Base-by-base conservation (phyloP, 2,113 vertebrate species). In the Paratilapia polleni region DNA sequence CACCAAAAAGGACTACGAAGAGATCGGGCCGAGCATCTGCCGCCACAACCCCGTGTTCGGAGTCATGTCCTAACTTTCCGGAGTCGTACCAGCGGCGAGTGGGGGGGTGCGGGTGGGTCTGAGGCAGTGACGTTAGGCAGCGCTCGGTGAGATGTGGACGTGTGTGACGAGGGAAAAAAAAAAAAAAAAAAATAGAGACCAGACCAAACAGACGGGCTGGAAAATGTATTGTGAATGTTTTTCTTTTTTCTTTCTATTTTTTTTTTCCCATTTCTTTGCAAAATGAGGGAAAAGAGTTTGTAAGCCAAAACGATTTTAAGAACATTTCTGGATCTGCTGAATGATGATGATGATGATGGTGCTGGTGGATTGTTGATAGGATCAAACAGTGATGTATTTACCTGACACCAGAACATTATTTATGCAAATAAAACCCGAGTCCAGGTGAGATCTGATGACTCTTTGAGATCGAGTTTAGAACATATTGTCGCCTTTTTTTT, bases 1-100 rank as follows among this genome's bases (percentile, higher is more conserved):
- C 96, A 99, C 98, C 96, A 99, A 99, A 95, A 99, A 99, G 93
- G 98, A 99, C 95, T 99, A 99, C 92, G 98, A 99, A 91, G 98
- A 99, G 96, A 98, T 98, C 83, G 98, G 98, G 91, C 98, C 98
- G 89, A 99, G 98, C 97, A 99, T 99, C 96, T 99, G 98, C 95
- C 98, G 98, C 95, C 98, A 99, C 96, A 99, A 99, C 94, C 98
- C 98, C 34, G 98, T 99, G 90, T 99, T 99, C 78, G 98, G 98
- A 92, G 98, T 99, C 93, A 99, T 99, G 98, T 99, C 98, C 79
- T 99, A 98, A 34, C 66, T 70, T 31, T 28, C 43, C 28, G 66
- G 66, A 70, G 38, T 68, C 17, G 22, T 26, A 22, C 22, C 26
- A 22, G 64, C 66, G 19, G 66, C 19, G 9, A 41, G 41, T n/a